phyloP scores from a whole-genome alignment of 2,113 vertebrate species.

The Chionis minor region DNA sequence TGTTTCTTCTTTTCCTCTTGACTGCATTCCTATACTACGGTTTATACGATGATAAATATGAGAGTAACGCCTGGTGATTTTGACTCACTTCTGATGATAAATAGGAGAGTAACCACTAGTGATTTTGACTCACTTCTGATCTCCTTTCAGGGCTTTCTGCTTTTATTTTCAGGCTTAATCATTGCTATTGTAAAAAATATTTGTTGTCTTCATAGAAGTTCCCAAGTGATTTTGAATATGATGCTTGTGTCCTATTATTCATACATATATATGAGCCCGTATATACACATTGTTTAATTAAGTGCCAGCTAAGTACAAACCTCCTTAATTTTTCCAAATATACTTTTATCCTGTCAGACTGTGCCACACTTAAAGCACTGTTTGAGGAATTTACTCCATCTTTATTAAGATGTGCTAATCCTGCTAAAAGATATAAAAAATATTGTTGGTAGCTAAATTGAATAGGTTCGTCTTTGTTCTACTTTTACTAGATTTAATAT shows the following conservation, averaged over 20 bases:
- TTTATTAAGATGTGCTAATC: neutral
- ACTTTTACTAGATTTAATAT: neutral
- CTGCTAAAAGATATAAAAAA: neutral
- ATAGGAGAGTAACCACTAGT: neutral
- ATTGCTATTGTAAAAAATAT: neutral
- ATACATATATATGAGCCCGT: neutral
- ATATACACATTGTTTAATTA: neutral
- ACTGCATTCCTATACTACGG: neutral
- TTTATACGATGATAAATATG: neutral
- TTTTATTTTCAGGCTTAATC: neutral
- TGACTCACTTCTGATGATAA: conserved; percentile 25
- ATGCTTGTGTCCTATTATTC: neutral
- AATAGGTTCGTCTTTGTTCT: neutral
- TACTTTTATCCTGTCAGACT: neutral
- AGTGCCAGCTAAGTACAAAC: neutral
- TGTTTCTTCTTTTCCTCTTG: neutral
- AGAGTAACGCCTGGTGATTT: neutral
- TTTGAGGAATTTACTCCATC: neutral
- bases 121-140: conserved; percentile 14
- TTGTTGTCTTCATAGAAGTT: neutral
- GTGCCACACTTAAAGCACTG: neutral
- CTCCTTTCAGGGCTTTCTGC: neutral
- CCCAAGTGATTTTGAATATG: neutral
- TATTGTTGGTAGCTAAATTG: neutral
- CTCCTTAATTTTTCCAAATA: neutral